Conservation (phyloP, 2,113 vertebrate genomes). For the Atlantisia rogersi region DNA sequence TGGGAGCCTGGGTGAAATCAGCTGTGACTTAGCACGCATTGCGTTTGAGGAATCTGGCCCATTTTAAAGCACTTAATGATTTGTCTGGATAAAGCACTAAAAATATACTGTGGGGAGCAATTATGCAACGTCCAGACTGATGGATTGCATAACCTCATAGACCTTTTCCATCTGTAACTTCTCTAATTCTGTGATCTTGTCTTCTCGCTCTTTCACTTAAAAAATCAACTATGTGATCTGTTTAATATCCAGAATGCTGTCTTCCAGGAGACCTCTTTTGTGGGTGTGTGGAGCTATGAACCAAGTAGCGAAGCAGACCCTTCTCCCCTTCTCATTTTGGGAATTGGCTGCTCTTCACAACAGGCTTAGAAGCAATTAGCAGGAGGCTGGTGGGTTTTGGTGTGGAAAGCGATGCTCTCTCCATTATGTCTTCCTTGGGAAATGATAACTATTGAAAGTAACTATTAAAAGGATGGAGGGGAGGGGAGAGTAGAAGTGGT, state of each 20-base stretch:
- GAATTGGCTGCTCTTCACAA: neutral
- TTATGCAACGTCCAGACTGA: conserved; percentile 67
- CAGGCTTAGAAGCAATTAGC: neutral
- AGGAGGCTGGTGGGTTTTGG: neutral
- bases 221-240: conserved; percentile 48
- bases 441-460: neutral
- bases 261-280: neutral
- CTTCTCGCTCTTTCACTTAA: conserved; percentile 25
- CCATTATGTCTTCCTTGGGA: neutral
- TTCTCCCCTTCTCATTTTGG: fast-evolving
- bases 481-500: neutral
- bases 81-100: conserved; percentile 70
- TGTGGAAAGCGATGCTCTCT: neutral
- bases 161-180: conserved; percentile 63
- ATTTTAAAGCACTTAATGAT: conserved; percentile 69
- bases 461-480: neutral
- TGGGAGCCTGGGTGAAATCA: conserved; percentile 13
- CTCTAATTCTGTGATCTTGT: conserved; percentile 59
- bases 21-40: conserved; percentile 49
- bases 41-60: conserved; percentile 50
- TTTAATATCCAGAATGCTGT: neutral
- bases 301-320: neutral
- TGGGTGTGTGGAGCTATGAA: neutral
- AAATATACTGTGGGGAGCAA: conserved; percentile 68
- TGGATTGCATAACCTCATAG: conserved; percentile 63